Evolutionary conservation across 2,113 vertebrate species (phyloP), one percentile per base, ranked within the genome.

Genomic region (Galeopterus variegatus): DNA sequence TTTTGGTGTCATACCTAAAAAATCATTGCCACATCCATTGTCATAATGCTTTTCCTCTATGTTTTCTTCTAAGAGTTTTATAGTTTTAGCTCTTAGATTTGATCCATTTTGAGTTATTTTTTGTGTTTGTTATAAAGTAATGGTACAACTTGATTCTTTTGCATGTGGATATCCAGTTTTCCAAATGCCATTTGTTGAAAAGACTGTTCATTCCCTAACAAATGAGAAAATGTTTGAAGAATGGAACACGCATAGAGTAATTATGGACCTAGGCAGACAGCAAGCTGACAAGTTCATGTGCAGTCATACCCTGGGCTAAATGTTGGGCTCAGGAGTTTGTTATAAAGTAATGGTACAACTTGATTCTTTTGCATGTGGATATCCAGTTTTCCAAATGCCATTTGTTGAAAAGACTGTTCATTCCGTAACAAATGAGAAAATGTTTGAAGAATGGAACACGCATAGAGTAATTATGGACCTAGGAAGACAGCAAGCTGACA

Each of bases 1-100:
- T 76, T 89, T 94, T 50, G 4, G 17, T 86, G 15, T 5, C 26
- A 28, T 72, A 67, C 45, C 9, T 11, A 60, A 81, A 77, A 80
- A 64, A 36, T 54, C 6, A 75, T 80, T 54, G 6, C 26, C n/a
- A 73, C 82, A 60, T 81, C 33, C 48, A 77, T 54, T 64, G 79
- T 50, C n/a, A 28, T 77, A 48, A 60, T 83, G 23, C 1, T 28
- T 84, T 92, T 93, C 41, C 21, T 82, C 7, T 48, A 18, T 36
- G 6, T 79, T 86, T 85, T 93, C 33, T 81, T 76, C 58, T 28
- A n/a, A 13, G n/a, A 52, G n/a, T 90, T 86, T 93, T 75, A 54
- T 36, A 90, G 65, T 41, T 95, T 72, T n/a, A 17, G n/a, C 11
- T 88, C 54, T 90, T 70, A 79, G 1, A 11, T 73, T 56, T 41